These are phyloP conservation scores for Sinopyrophorus schimmeli DNA, from an alignment of 2,888 invertebrate genomes.

Conservation along the genomic window DNA sequence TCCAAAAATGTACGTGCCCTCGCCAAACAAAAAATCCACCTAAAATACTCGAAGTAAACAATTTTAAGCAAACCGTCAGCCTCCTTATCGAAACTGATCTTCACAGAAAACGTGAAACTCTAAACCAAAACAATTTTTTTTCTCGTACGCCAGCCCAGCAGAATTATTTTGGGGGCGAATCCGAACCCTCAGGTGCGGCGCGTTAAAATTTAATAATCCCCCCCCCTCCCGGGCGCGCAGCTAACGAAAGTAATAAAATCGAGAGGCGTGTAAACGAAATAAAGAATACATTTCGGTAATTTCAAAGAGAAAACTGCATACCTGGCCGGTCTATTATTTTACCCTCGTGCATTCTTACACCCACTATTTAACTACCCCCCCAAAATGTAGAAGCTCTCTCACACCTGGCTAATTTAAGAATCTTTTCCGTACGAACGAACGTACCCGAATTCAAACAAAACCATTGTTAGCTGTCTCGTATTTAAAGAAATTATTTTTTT, in stretches of 20 bases:
- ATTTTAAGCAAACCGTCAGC: too few species aligned
- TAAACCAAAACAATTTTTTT: not conserved
- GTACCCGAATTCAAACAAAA: constrained; percentile 20
- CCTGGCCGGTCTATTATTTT: constrained; percentile 23
- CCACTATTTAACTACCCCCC: constrained; percentile 42
- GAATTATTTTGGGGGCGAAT: too few species aligned
- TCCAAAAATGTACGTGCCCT: too few species aligned
- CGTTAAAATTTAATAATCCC: too few species aligned
- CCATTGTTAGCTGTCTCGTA: constrained; percentile 20
- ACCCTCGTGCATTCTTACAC: constrained; percentile 40
- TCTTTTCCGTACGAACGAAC: constrained; percentile 29
- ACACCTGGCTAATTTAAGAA: constrained; percentile 50
- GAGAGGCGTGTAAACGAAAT: too few species aligned
- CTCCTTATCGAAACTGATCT: too few species aligned
- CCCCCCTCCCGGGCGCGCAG: too few species aligned
- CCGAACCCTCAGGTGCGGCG: too few species aligned
- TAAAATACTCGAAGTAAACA: too few species aligned
- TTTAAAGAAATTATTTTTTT: constrained; percentile 10
- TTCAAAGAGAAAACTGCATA: constrained; percentile 14
- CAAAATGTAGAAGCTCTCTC: constrained; percentile 43
- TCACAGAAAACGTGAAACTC: not conserved
- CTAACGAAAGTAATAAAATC: too few species aligned
- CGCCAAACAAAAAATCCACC: too few species aligned
- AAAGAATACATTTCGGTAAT: constrained; percentile 12
- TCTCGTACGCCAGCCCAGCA: not conserved